Percentiles rank a stretch among this genome's conserved stretches.
These are phyloP conservation scores for Crepidodera aurea DNA, from an alignment of 2,888 invertebrate species.

Conservation along the genomic window DNA sequence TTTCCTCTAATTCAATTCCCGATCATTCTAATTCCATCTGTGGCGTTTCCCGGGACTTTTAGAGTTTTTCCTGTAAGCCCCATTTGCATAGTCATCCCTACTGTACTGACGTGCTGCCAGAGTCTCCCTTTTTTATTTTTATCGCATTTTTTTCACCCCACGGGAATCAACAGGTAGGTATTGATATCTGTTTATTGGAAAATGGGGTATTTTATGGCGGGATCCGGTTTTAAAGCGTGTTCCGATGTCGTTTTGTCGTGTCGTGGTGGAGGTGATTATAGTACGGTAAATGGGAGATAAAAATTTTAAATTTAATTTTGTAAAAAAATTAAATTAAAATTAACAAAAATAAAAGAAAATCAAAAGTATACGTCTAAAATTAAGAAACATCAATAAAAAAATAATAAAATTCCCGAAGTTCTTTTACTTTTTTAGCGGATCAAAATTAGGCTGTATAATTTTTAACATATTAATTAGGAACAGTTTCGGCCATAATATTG, in stretches of 20 bases:
- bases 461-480: too few species aligned
- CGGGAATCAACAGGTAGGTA: conserved; percentile 61
- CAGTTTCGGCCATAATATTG: too few species aligned
- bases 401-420: too few species aligned
- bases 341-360: too few species aligned
- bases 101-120: conserved; percentile 17
- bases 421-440: too few species aligned
- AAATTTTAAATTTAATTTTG: too few species aligned
- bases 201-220: conserved; percentile 61
- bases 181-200: conserved; percentile 64
- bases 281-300: conserved; percentile 1
- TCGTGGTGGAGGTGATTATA: conserved; percentile 32
- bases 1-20: conserved; percentile 19
- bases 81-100: conserved; percentile 32
- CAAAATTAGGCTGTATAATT: too few species aligned
- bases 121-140: conserved; percentile 30
- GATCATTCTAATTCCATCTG: conserved; percentile 13
- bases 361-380: too few species aligned
- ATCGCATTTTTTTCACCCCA: conserved; percentile 47
- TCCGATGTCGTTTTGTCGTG: conserved; percentile 48
- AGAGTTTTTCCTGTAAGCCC: conserved; percentile 5
- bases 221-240: conserved; percentile 56
- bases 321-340: too few species aligned
- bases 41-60: conserved; percentile 10
- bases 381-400: too few species aligned